phyloP scores from a whole-genome alignment of 2,888 invertebrate genomes.

The Acanthacorydalis orientalis region DNA sequence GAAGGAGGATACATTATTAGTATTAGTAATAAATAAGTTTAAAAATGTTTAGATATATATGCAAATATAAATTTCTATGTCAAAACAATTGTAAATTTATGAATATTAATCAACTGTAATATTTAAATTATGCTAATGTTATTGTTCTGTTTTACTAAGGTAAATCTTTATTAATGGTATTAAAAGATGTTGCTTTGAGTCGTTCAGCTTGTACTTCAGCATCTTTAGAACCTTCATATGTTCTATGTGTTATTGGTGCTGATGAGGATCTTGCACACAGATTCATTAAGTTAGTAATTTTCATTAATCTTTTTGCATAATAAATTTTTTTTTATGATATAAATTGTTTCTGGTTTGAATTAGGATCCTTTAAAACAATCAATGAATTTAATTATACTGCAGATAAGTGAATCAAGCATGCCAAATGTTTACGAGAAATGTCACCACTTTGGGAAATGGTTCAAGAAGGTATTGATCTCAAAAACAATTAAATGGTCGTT shows the following conservation, averaged over 20 bases:
- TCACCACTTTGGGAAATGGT: constrained; percentile 99
- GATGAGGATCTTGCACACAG: constrained; percentile 99
- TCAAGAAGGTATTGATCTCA: constrained; percentile 91
- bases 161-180: constrained; percentile 92
- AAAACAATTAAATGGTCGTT: constrained; percentile 97
- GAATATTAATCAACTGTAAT: no score
- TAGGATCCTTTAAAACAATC: constrained; percentile 90
- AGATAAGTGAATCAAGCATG: constrained; percentile 75
- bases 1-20: no score
- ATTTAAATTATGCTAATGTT: not conserved
- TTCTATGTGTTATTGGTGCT: constrained; percentile 89
- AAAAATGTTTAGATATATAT: no score
- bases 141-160: constrained; percentile 35
- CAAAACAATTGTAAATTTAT: no score
- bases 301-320: no score
- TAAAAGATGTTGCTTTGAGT: constrained; percentile 92
- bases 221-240: constrained; percentile 95
- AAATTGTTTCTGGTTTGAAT: constrained; percentile 96
- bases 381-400: constrained; percentile 96
- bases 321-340: no score
- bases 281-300: constrained; percentile 61
- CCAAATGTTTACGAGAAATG: constrained; percentile 84
- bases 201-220: constrained; percentile 99
- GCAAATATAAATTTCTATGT: no score
- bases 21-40: no score